Conservation (phyloP, 2,113 vertebrate genomes). For the Edolisoma coerulescens region DNA sequence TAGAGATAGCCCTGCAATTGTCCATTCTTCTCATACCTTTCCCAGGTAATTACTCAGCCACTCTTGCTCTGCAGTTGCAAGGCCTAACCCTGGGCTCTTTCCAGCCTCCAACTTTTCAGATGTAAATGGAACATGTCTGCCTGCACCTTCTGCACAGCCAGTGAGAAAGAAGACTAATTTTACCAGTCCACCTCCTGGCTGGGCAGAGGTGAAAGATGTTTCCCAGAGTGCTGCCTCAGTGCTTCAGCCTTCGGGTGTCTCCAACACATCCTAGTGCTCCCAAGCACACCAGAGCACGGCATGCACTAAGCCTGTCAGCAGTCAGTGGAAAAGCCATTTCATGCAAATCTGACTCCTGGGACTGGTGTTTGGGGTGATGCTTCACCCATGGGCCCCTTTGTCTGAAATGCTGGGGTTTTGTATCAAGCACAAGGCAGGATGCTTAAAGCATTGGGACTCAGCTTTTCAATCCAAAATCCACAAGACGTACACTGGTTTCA, state of each 20-base stretch:
- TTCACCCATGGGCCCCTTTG: fast-evolving
- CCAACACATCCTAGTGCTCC: neutral
- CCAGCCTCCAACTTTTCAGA: neutral
- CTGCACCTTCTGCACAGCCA: neutral
- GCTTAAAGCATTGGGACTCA: neutral
- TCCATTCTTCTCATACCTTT: neutral
- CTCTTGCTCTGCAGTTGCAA: neutral
- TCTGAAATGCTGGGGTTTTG: neutral
- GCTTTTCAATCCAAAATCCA: neutral
- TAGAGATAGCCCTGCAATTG: neutral
- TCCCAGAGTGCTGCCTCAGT: neutral
- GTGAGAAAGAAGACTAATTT: neutral
- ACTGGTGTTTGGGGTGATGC: fast-evolving
- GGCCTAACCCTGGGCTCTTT: neutral
- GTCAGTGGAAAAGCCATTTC: neutral
- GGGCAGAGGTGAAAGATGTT: neutral
- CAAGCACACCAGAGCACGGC: fast-evolving
- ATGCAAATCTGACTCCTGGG: neutral
- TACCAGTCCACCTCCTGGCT: neutral
- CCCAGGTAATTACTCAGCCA: neutral
- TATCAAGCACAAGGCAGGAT: neutral
- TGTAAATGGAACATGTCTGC: neutral
- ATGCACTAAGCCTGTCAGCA: neutral
- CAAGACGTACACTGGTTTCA: neutral
- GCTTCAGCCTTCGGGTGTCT: neutral